phyloP scores from a whole-genome alignment of 1,140 invertebrate species.

The Microplitis demolitor region DNA sequence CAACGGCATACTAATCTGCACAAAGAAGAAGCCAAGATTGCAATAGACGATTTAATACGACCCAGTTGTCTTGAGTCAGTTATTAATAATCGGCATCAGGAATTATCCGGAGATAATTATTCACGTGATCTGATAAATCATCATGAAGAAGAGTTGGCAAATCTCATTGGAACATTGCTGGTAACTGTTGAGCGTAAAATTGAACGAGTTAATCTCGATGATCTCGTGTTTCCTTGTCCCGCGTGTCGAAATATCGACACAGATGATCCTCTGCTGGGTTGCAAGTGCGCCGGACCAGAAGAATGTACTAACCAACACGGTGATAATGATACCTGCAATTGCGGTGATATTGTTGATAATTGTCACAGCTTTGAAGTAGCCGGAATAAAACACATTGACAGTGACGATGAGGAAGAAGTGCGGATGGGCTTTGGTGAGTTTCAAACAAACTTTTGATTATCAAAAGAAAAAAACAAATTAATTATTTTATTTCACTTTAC shows the following conservation, averaged over 20 bases:
- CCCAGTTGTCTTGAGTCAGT: constrained; percentile 17
- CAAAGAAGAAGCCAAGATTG: constrained; percentile 22
- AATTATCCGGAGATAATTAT: neutral
- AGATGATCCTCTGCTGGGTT: constrained; percentile 57
- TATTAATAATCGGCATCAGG: constrained; percentile 7
- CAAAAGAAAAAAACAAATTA: neutral
- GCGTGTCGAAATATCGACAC: constrained; percentile 62
- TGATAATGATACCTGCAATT: constrained; percentile 24
- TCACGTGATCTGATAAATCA: constrained; percentile 43
- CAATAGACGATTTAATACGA: constrained; percentile 19
- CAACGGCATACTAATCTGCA: constrained; percentile 8
- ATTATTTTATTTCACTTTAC: no score
- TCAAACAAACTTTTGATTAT: neutral
- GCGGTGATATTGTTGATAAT: constrained; percentile 24
- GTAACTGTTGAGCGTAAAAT: constrained; percentile 72
- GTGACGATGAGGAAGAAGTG: constrained; percentile 70
- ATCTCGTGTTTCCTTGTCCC: constrained; percentile 67
- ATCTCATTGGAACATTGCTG: constrained; percentile 67
- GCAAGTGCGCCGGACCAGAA: constrained; percentile 51
- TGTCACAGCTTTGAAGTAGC: constrained; percentile 67
- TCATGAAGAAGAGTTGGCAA: constrained; percentile 60
- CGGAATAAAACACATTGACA: constrained; percentile 75
- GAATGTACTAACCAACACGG: constrained; percentile 33
- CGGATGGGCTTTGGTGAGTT: constrained; percentile 59
- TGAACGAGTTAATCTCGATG: constrained; percentile 69